Percentiles rank a stretch among this genome's conserved stretches.
These are phyloP conservation scores for Misgurnus anguillicaudatus DNA, from an alignment of 2,113 vertebrate species.

Conservation along the genomic window DNA sequence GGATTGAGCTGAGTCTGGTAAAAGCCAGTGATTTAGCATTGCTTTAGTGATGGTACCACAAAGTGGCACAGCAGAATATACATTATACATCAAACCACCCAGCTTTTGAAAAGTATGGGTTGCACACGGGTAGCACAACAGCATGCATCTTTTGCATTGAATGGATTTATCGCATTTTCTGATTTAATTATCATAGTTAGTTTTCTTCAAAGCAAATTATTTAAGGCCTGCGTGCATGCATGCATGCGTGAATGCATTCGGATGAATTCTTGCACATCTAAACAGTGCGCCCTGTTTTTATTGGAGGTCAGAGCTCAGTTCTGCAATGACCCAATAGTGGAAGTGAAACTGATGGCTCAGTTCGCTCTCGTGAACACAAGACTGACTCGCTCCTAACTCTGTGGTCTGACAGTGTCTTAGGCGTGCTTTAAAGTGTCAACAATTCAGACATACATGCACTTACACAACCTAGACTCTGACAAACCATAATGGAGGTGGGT, in stretches of 20 bases:
- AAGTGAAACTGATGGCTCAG: constrained; percentile 56
- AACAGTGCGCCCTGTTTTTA: constrained; percentile 1
- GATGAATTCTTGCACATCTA: constrained; percentile 1
- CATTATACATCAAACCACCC: constrained; percentile 9
- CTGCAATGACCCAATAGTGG: constrained; percentile 38
- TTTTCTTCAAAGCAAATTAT: neutral
- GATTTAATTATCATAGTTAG: too few species aligned
- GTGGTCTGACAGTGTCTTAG: neutral
- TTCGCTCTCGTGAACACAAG: constrained; percentile 31
- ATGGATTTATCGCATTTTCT: too few species aligned
- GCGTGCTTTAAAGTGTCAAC: neutral
- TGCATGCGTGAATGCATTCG: neutral
- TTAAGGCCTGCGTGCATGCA: neutral
- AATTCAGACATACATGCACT: constrained; percentile 20
- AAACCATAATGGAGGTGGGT: neutral
- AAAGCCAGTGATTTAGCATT: constrained; percentile 52
- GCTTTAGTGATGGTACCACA: constrained; percentile 32
- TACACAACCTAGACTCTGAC: constrained; percentile 14
- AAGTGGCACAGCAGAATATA: constrained; percentile 19
- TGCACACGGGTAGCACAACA: constrained; percentile 13
- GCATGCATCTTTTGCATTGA: neutral
- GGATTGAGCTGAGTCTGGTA: constrained; percentile 59
- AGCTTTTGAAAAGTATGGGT: neutral
- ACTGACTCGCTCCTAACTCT: constrained; percentile 14
- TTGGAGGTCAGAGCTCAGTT: constrained; percentile 23